A percentile compares a stretch with the other conserved stretches of the same genome.
Evolutionary conservation across 2,797 vertebrate genomes (phyloP).

Genomic region (Neopelma chrysocephalum): DNA sequence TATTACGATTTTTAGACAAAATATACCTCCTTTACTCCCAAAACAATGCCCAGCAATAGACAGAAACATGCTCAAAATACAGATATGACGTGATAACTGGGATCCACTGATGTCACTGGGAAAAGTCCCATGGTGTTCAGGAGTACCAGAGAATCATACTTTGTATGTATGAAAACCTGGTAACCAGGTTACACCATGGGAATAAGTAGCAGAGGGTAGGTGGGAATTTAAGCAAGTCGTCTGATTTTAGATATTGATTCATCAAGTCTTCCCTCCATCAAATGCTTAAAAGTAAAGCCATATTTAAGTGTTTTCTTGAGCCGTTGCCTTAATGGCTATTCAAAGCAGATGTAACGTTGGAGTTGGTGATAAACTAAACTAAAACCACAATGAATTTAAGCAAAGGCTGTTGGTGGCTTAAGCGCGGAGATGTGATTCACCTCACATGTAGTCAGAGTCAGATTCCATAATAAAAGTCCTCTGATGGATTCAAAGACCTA

Average conservation of each 20-base stretch:
- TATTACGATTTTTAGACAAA: neutral
- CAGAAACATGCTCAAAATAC: neutral
- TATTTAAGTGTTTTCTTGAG: neutral
- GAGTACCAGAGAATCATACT: neutral
- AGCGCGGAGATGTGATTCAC: neutral
- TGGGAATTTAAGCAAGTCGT: neutral
- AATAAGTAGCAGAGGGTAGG: neutral
- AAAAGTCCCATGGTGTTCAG: neutral
- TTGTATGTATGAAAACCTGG: neutral
- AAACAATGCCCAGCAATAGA: rapidly evolving
- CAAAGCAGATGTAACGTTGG: neutral
- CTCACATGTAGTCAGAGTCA: neutral
- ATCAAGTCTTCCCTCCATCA: neutral
- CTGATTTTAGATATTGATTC: neutral
- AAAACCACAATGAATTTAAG: neutral
- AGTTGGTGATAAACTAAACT: neutral
- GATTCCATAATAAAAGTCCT: neutral
- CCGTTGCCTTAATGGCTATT: neutral
- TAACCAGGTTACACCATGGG: neutral
- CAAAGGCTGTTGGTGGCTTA: neutral
- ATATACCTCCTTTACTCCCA: neutral
- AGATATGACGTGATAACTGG: neutral
- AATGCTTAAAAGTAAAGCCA: neutral
- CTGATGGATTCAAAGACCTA: neutral
- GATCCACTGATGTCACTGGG: neutral